These are phyloP conservation scores for Agrypnus murinus DNA, from an alignment of 2,888 invertebrate species.

Conservation along the genomic window DNA sequence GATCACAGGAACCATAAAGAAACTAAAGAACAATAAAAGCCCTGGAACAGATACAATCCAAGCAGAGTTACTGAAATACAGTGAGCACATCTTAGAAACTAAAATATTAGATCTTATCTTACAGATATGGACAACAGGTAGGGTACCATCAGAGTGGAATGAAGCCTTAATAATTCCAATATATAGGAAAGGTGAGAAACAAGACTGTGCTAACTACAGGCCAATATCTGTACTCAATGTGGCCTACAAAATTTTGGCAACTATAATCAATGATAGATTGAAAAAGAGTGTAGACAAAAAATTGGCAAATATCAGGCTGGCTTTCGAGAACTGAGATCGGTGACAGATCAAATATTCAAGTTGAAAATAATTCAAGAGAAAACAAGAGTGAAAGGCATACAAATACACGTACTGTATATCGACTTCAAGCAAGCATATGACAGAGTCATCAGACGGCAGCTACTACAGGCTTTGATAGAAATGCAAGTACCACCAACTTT, in stretches of 20 bases:
- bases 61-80: slow-evolving; percentile 9
- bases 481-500: slow-evolving; percentile 6
- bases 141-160: slow-evolving; percentile 2
- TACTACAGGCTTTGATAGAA: too few relatives aligned
- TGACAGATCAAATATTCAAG: slow-evolving; percentile 1
- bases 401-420: background rate
- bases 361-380: slow-evolving; percentile 14
- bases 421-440: too few relatives aligned
- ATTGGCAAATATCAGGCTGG: slow-evolving; percentile 2
- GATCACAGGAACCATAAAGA: slow-evolving; percentile 1
- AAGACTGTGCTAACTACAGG: background rate
- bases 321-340: background rate
- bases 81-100: background rate
- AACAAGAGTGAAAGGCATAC: background rate
- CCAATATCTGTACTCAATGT: background rate
- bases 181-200: slow-evolving; percentile 12
- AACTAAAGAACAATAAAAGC: slow-evolving; percentile 17
- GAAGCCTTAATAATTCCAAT: background rate
- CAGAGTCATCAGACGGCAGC: too few relatives aligned
- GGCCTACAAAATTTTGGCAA: background rate
- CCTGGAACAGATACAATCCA: slow-evolving; percentile 6
- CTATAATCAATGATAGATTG: slow-evolving; percentile 8
- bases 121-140: slow-evolving; percentile 4
- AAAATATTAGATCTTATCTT: slow-evolving; percentile 7
- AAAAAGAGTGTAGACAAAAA: background rate